Evolutionary conservation across 2,797 vertebrate species (phyloP).

Genomic region (Columba guinea): DNA sequence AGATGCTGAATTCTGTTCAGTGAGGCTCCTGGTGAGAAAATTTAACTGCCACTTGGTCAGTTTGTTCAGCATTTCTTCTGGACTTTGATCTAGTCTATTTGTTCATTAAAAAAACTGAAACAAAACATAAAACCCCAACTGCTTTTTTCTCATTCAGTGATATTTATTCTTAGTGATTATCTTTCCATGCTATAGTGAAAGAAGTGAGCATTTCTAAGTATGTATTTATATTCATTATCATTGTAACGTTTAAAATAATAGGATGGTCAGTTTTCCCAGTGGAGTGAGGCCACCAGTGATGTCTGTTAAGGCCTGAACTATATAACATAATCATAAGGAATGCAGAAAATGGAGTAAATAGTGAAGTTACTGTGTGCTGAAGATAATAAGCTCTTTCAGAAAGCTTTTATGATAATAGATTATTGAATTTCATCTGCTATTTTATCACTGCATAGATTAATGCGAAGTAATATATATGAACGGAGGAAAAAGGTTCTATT

Average conservation of each 20-base stretch:
- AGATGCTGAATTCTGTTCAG: background rate
- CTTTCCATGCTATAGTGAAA: background rate
- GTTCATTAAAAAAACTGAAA: background rate
- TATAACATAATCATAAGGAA: background rate
- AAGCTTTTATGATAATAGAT: slow-evolving; percentile 42
- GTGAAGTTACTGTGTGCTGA: background rate
- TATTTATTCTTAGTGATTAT: background rate
- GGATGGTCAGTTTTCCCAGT: background rate
- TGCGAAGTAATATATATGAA: background rate
- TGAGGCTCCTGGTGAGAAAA: background rate
- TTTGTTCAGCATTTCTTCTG: background rate
- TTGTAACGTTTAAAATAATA: background rate
- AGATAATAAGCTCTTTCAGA: background rate
- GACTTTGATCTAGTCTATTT: background rate
- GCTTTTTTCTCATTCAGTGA: background rate
- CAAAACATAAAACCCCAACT: background rate
- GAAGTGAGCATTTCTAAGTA: background rate
- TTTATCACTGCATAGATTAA: slow-evolving; percentile 26
- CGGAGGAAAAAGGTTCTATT: background rate
- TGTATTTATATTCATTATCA: background rate
- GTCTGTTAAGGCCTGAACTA: background rate
- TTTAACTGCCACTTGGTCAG: background rate
- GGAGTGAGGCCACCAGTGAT: background rate
- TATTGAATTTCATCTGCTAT: slow-evolving; percentile 16
- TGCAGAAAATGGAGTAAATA: background rate